phyloP scores from a whole-genome alignment of 2,888 invertebrate genomes.

The Falcaria lacertinaria region DNA sequence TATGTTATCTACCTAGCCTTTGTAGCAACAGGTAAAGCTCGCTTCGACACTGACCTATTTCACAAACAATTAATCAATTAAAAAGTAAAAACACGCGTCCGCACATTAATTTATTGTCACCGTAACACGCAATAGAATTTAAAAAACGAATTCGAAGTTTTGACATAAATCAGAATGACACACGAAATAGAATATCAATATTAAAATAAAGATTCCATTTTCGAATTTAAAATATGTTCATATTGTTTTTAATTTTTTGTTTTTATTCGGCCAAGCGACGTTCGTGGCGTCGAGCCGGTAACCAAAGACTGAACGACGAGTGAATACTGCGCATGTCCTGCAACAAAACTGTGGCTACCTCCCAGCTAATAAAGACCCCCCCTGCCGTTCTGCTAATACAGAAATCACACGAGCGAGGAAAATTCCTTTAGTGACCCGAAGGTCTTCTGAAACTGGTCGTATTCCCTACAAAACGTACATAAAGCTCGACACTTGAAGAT shows the following conservation, averaged over 20 bases:
- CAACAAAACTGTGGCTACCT: slow-evolving; percentile 36
- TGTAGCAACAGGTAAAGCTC: slow-evolving; percentile 45
- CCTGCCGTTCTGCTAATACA: slow-evolving; percentile 18
- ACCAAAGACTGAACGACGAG: slow-evolving; percentile 41
- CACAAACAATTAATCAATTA: slow-evolving; percentile 9
- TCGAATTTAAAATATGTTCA: slow-evolving; percentile 5
- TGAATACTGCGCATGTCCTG: slow-evolving; percentile 54
- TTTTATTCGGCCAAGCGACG: slow-evolving; percentile 27
- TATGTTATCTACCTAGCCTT: slow-evolving; percentile 31
- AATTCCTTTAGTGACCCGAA: slow-evolving; percentile 4
- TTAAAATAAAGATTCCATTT: no score
- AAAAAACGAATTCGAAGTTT: no score
- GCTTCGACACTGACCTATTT: slow-evolving; percentile 36
- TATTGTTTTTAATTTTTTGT: slow-evolving; percentile 11
- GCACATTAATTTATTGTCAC: background rate
- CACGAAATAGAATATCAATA: no score
- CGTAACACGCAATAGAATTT: no score
- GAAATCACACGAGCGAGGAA: slow-evolving; percentile 10
- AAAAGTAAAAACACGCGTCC: slow-evolving; percentile 3
- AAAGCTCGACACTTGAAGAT: slow-evolving; percentile 22
- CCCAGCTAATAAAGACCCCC: slow-evolving; percentile 36
- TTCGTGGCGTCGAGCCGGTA: slow-evolving; percentile 36
- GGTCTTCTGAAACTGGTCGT: slow-evolving; percentile 33
- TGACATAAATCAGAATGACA: no score
- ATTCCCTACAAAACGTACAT: slow-evolving; percentile 27